Percentiles rank a stretch among this genome's conserved stretches.
Evolutionary conservation across 2,888 invertebrate species (phyloP).

Genomic region (Periphyllus acericola): DNA sequence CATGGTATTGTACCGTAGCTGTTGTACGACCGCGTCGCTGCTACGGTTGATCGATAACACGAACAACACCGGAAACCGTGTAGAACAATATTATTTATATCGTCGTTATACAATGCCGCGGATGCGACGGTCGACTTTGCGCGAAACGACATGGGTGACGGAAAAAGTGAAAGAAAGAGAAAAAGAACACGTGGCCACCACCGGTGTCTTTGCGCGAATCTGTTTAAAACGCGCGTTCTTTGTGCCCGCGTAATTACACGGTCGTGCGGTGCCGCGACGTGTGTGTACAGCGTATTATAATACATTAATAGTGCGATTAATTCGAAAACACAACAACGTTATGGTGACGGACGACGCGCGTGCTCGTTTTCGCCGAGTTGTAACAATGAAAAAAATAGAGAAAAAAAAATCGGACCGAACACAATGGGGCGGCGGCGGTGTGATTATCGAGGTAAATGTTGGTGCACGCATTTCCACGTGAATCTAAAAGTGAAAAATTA

Average conservation of each 20-base stretch:
- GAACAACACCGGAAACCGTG: neutral
- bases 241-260: neutral
- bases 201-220: neutral
- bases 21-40: too few relatives aligned
- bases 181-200: too few relatives aligned
- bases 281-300: too few relatives aligned
- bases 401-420: too few relatives aligned
- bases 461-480: neutral
- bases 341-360: neutral
- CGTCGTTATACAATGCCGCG: neutral
- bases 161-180: too few relatives aligned
- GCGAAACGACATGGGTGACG: too few relatives aligned
- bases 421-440: neutral
- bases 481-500: constrained; percentile 1
- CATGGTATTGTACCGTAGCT: too few relatives aligned
- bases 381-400: too few relatives aligned
- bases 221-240: neutral
- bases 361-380: neutral
- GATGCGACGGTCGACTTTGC: neutral
- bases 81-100: too few relatives aligned
- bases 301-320: neutral
- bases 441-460: neutral
- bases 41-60: neutral
- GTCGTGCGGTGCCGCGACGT: neutral
- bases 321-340: neutral